A percentile compares a stretch with the other conserved stretches of the same genome.
Evolutionary conservation across 2,113 vertebrate genomes (phyloP).

Genomic region (Campylomormyrus tamandua): DNA sequence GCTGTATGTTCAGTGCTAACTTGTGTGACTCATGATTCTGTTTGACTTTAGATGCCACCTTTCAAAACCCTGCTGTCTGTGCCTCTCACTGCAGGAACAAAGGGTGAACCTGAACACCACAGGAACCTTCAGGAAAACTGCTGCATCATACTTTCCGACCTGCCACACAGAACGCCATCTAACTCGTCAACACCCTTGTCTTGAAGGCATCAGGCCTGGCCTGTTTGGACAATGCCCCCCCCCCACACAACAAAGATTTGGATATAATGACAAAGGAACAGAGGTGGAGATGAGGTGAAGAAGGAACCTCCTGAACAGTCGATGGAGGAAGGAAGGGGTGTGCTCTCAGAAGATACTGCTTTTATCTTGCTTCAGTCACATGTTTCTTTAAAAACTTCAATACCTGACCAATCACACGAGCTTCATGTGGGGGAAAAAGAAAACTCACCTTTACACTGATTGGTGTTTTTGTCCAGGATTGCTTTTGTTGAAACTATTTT

Average conservation of each 20-base stretch:
- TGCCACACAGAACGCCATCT: not conserved
- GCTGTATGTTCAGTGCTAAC: not conserved
- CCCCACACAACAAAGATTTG: not conserved
- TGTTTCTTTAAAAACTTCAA: not conserved
- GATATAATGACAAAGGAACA: not conserved
- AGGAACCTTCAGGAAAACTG: not conserved
- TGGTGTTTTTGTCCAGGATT: constrained; percentile 97
- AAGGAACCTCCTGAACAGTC: not conserved
- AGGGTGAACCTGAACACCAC: not conserved
- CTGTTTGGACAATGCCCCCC: not conserved
- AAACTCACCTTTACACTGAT: constrained; percentile 94
- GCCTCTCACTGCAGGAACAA: not conserved
- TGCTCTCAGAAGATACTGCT: not conserved
- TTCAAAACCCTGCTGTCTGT: not conserved
- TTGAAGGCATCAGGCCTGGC: not conserved
- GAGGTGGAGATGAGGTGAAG: not conserved
- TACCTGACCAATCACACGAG: not conserved
- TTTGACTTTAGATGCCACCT: not conserved
- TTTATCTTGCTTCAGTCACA: not conserved
- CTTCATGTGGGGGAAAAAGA: not conserved
- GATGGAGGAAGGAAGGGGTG: not conserved
- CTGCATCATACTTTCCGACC: not conserved
- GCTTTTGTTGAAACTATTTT: constrained; percentile 98
- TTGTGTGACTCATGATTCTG: not conserved
- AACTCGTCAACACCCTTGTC: not conserved